Base-by-base conservation (phyloP, 1,140 invertebrate genomes). In the Ceratoteleas bidentatus region DNA sequence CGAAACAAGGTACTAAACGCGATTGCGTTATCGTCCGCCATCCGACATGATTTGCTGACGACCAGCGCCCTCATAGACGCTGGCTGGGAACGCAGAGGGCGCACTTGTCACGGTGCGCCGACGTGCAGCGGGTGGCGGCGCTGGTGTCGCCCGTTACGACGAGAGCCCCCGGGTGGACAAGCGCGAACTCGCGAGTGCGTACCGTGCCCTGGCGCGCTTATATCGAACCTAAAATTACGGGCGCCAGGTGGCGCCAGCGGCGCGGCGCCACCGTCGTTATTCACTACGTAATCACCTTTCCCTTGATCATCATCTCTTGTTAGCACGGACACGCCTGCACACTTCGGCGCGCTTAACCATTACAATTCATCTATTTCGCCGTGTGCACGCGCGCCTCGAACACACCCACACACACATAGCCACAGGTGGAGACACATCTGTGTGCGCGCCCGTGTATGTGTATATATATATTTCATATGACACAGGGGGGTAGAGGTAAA, bases 171-270 rank as follows among this genome's bases (percentile, higher is more conserved):
- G 36, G 10, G 45, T n/a, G 45, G 45, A 14, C 52, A 66, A 72
- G 68, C 68, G 68, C 57, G 36, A 75, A 75, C 60, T 70, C 60
- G 58, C 49, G 50, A 62, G 62, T 68, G 77, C 70, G 65, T 64
- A 43, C 47, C 70, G 66, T 72, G 54, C 60, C 45, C 38, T 60
- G 34, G 43, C 73, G 54, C 57, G 47, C 66, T 47, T 69, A 50
- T 75, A 76, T 81, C 72, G 79, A 76, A 81, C 72, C 72, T 76
- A 81, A 76, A 72, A 66, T 72, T 64, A 38, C 53, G n/a, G 38
- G 36, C 45, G 33, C 16, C 24, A 8, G 45, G 43, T 58, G 45
- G 56, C 58, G 36, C 57, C 16, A 24, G 24, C 24, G 2, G 5
- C 47, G 32, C 36, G 13, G 32, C 52, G 47, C 52, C 58, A 77